Base-by-base conservation (phyloP, 2,888 invertebrate genomes). In the Sarcophaga rosellei region DNA sequence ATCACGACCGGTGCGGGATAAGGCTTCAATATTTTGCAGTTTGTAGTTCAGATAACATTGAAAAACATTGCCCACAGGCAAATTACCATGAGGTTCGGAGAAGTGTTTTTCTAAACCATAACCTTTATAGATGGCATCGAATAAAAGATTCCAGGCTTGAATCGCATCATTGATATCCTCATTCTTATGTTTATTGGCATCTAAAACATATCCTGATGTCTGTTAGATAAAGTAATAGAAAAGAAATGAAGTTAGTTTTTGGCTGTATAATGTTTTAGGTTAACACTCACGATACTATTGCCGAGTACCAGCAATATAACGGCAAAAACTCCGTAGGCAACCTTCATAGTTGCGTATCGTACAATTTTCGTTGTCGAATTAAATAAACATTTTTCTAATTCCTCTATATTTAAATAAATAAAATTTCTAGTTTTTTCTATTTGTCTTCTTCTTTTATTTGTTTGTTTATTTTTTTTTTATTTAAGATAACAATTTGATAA, bases 401-500 rank as follows among this genome's bases (percentile, higher is more conserved):
- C 21, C 44, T 15, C 20, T 59, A 44, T 68, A 76, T 66, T 44
- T 76, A 76, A 59, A 76, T 76, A 59, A 47, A 25, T 4, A 47
- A 47, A 47, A 35, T 35, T 35, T 35, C 8, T 35, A 35, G 35
- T 10, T 35, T 35, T 35, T 35, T 35, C 35, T 35, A 35, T 35
- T 35, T 47, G 45, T 61, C 21, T 21, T 21, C 3, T 45, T 23
- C 17, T 53, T 63, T 62, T 23, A 72, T 63, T 63, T 74, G 23
- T 63, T 63, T 63, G 53, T 5, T n/a, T n/a, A n/a, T n/a, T n/a
- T n/a, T n/a, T n/a, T n/a, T 53, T 75, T 57, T 35, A 57, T 76
- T 17, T 53, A 35, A 57, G 65, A 76, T 57, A 75, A 65, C 20
- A 35, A 8, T n/a, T 65, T 75, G 74, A 75, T 75, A 75, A 35